A percentile compares a stretch with the other conserved stretches of the same genome.
Evolutionary conservation across 2,888 invertebrate genomes (phyloP).

Genomic region (Lepidocyrtoides sp.): DNA sequence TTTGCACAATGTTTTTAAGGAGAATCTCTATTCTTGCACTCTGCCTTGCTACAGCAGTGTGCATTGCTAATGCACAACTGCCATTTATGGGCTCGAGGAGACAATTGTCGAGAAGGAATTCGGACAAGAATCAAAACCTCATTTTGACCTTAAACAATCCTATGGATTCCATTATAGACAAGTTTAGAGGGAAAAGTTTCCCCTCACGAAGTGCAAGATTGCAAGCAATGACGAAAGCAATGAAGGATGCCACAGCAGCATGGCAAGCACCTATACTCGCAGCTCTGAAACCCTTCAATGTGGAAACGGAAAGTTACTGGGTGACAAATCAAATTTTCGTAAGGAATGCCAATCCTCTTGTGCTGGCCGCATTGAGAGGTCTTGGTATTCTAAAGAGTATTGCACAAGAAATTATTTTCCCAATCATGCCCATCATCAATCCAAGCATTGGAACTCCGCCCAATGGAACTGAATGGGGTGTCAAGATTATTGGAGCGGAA

Average conservation of each 20-base stretch:
- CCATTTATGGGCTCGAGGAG: neutral
- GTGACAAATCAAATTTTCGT: constrained; percentile 61
- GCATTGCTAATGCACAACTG: neutral
- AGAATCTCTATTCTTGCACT: neutral
- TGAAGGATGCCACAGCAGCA: constrained; percentile 12
- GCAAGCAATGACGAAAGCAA: neutral
- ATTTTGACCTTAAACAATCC: constrained; percentile 54
- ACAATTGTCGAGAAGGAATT: neutral
- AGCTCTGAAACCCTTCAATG: neutral
- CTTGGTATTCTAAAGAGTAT: constrained; percentile 22
- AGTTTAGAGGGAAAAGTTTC: neutral
- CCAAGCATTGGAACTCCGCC: constrained; percentile 21
- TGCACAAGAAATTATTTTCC: constrained; percentile 41
- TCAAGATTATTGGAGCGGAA: constrained; percentile 39
- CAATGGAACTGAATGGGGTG: constrained; percentile 61
- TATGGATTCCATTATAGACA: neutral
- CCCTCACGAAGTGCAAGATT: neutral
- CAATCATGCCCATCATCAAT: constrained; percentile 40
- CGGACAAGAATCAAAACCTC: constrained; percentile 2
- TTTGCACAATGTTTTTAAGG: neutral
- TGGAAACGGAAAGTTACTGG: constrained; percentile 53
- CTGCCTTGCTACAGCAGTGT: neutral
- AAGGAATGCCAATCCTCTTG: constrained; percentile 24
- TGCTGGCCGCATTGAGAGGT: neutral
- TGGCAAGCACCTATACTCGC: constrained; percentile 57